Conservation (phyloP, 2,888 invertebrate species). For the Heliconius aoede region DNA sequence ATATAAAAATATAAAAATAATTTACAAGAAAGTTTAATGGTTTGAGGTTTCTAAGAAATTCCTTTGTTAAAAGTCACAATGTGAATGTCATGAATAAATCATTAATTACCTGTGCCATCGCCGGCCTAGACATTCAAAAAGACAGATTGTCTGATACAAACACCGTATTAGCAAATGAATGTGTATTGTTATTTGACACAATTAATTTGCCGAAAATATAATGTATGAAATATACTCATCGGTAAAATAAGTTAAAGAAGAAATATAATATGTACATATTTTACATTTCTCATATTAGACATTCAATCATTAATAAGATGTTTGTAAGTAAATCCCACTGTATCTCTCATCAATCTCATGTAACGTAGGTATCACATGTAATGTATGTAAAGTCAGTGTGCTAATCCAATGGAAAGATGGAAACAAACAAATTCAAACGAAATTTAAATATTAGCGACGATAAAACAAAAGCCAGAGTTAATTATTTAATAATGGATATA, state of each 20-base stretch:
- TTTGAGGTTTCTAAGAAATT: slow-evolving; percentile 39
- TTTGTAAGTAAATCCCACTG: too few species aligned
- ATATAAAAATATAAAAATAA: too few species aligned
- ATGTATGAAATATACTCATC: background rate
- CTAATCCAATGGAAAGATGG: background rate
- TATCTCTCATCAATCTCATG: too few species aligned
- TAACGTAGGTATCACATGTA: too few species aligned
- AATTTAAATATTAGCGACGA: background rate
- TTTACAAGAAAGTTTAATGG: slow-evolving; percentile 24
- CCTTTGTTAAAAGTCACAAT: slow-evolving; percentile 33
- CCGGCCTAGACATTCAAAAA: slow-evolving; percentile 16
- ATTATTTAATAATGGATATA: slow-evolving; percentile 4
- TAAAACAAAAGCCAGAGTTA: background rate
- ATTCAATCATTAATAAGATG: too few species aligned
- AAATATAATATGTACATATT: background rate
- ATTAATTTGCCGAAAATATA: slow-evolving; percentile 19
- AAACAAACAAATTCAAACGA: background rate
- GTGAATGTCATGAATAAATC: slow-evolving; percentile 40
- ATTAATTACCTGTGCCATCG: slow-evolving; percentile 28
- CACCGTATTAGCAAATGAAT: slow-evolving; percentile 21
- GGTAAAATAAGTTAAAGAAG: background rate
- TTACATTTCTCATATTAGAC: too few species aligned
- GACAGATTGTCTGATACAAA: slow-evolving; percentile 29
- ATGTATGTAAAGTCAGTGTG: background rate
- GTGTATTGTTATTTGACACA: slow-evolving; percentile 27